These are phyloP conservation scores for Hylaea fasciaria DNA, from an alignment of 2,888 invertebrate genomes.

Conservation along the genomic window DNA sequence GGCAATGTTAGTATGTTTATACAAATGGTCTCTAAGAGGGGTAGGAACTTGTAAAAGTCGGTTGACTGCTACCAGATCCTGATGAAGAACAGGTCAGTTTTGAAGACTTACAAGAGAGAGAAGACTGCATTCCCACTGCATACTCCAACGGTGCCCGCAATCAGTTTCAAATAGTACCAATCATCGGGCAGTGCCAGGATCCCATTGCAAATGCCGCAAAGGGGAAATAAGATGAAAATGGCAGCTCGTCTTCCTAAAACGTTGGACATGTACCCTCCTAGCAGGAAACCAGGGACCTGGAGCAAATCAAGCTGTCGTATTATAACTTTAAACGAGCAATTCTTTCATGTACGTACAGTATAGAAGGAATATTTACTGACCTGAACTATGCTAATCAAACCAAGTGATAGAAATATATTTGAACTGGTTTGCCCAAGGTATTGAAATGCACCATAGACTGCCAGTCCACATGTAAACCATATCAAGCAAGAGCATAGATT, in stretches of 20 bases:
- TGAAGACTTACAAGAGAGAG: no score
- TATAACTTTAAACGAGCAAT: no score
- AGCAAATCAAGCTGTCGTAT: not conserved
- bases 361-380: no score
- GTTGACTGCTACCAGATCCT: no score
- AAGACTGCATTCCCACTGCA: not conserved
- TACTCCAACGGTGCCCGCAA: slow-evolving; percentile 14
- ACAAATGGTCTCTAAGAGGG: no score
- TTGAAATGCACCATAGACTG: slow-evolving; percentile 92
- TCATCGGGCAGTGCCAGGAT: slow-evolving; percentile 23
- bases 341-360: no score
- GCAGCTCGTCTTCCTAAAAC: slow-evolving; percentile 14
- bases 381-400: no score
- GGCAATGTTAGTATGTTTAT: no score
- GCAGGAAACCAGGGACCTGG: slow-evolving; percentile 10
- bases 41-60: no score
- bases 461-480: slow-evolving; percentile 91
- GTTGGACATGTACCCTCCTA: slow-evolving; percentile 6
- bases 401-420: no score
- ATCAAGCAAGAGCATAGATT: slow-evolving; percentile 87
- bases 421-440: slow-evolving; percentile 88
- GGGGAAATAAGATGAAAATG: slow-evolving; percentile 9
- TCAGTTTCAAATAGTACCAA: slow-evolving; percentile 19
- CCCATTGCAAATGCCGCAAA: slow-evolving; percentile 13
- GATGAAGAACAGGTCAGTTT: no score